Base-by-base conservation (phyloP, 2,797 vertebrate genomes). In the Eupleurogrammus muticus region DNA sequence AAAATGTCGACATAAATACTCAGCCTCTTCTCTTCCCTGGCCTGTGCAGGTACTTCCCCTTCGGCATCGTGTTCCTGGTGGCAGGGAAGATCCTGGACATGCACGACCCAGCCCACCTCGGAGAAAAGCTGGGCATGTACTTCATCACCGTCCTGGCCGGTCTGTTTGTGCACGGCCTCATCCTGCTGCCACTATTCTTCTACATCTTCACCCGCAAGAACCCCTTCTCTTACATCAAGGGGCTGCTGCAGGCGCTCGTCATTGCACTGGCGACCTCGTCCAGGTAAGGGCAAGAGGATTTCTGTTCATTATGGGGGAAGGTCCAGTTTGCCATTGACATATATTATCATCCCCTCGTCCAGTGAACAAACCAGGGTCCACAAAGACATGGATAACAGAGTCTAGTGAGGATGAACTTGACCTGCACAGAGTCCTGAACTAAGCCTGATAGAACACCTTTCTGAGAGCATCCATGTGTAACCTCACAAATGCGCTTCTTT, bases 21-120 rank as follows among this genome's bases (percentile, higher is more conserved):
- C 38, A 42, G 13, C 38, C 1, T 38, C 14, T 16, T 14, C 16
- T 34, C 19, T 10, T 5, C 56, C 44, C 54, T 48, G 24, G 46
- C 56, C 60, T 35, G 1, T 78, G 12, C 88, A 97, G 96, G 95
- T 97, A 97, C 77, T 97, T 97, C 71, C 96, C 96, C 10, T 96
- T 97, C 0, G 96, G 96, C 16, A 97, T 97, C 0, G 92, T 97
- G 24, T 96, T 97, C 84, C 92, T 97, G 49, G 96, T 97, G 6
- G 95, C 96, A 13, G 96, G 96, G 1, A 97, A 97, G 91, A 96
- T 97, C 78, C 76, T 97, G 87, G 96, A 97, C 75, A 97, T 96
- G 96, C 95, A 96, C 9, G 95, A 97, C 19, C 96, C 96, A 0
- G 87, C 88, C 0, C 89, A 94, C 24, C 92, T 94, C 21, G 95